Evolutionary conservation across 2,797 vertebrate species (phyloP), one percentile per base, ranked within the genome.

Genomic region (Chaenodraco wilsoni): DNA sequence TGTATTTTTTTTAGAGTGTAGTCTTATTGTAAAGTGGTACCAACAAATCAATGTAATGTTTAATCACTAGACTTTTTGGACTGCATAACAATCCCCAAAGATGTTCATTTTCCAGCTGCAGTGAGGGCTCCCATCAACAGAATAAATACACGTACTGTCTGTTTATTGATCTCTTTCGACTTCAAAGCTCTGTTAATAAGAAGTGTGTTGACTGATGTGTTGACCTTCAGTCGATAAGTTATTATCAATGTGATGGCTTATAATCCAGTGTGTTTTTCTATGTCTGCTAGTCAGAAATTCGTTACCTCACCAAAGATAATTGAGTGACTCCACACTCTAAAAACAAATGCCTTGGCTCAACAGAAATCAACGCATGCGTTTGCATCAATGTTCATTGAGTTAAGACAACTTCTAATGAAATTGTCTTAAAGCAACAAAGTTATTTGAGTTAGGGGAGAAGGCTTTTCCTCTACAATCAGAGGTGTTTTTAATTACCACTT

Each of bases 241-340:
- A 73, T 67, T 23, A 74, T 65, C 74, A 81, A 76, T 79, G 49
- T 51, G 63, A 37, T 62, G 60, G 74, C 50, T 70, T 66, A 54
- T 63, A 33, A 83, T 76, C 63, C 62, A 16, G 41, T 57, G 52
- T 50, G 14, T 40, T 44, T 67, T 60, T 64, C 60, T 61, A 31
- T 17, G 12, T 14, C 55, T 14, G 27, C 56, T 45, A 37, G 67
- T 62, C 77, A 82, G 69, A 59, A 67, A 69, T 78, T 86, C 73
- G 79, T 65, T 84, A 86, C 79, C 84, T 84, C 83, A 73, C 46
- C 74, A 84, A 72, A 73, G 67, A 82, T 87, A 89, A 89, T 82
- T 83, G 81, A 91, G 84, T 71, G 84, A 89, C 69, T 81, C 79
- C 82, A 80, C 23, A 23, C 23, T 23, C 23, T 23, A 23, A 23